Evolutionary conservation across 2,797 vertebrate species (phyloP).

Genomic region (Cynopterus sphinx): DNA sequence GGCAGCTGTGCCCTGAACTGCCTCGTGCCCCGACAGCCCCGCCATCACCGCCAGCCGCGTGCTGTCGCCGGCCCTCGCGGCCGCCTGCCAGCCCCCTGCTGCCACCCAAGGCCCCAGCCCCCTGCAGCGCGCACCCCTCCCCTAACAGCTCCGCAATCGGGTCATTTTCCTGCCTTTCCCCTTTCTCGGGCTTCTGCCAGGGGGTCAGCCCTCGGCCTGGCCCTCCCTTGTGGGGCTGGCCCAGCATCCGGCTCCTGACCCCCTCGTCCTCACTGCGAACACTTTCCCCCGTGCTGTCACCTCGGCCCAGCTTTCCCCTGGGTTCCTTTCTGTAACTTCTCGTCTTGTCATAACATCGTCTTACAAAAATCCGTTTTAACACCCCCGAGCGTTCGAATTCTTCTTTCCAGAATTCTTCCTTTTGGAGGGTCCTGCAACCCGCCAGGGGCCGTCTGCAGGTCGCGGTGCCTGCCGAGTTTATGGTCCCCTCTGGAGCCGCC

Average conservation of each 20-base stretch:
- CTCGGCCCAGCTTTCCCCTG: accelerated
- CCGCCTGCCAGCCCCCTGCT: background rate
- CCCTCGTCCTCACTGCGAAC: accelerated
- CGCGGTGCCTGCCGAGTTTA: accelerated
- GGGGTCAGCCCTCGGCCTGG: background rate
- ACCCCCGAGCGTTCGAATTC: background rate
- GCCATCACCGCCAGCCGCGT: background rate
- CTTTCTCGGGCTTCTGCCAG: background rate
- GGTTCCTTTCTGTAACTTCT: background rate
- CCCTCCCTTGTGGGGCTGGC: accelerated
- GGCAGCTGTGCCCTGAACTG: background rate
- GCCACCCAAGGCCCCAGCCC: accelerated
- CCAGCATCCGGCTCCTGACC: accelerated
- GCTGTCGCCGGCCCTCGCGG: background rate
- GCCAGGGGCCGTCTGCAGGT: accelerated
- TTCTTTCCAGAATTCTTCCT: background rate
- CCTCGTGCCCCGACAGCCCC: background rate
- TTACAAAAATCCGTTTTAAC: background rate
- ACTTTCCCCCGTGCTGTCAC: background rate
- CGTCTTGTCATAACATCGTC: background rate
- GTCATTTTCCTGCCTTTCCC: no score
- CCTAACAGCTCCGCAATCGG: accelerated
- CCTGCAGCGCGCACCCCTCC: no score
- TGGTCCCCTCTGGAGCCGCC: accelerated
- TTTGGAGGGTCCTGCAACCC: background rate